Evolutionary conservation across 2,888 invertebrate genomes (phyloP).

Genomic region (Cabera pusaria): DNA sequence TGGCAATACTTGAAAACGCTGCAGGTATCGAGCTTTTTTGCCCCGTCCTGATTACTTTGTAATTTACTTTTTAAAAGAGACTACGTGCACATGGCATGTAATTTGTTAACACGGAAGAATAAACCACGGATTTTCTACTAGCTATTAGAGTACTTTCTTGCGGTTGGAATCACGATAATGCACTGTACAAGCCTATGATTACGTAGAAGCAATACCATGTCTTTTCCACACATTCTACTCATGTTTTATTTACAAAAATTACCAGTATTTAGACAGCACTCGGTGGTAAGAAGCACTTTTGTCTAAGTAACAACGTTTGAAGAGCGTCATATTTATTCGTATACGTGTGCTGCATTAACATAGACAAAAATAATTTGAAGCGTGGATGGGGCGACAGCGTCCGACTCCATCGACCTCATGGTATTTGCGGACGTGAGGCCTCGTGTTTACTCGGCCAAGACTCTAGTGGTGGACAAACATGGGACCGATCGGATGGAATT

Average conservation of each 20-base stretch:
- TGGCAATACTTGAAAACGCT: slow-evolving; percentile 53
- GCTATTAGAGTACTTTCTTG: too few relatives aligned
- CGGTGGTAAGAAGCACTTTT: slow-evolving; percentile 33
- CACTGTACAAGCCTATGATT: slow-evolving; percentile 5
- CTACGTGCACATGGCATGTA: not conserved
- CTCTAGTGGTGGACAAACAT: slow-evolving; percentile 82
- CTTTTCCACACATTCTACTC: slow-evolving; percentile 26
- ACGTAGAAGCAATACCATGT: slow-evolving; percentile 12
- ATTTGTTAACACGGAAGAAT: too few relatives aligned
- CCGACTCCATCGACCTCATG: slow-evolving; percentile 73
- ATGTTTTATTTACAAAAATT: slow-evolving; percentile 38
- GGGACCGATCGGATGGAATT: slow-evolving; percentile 80
- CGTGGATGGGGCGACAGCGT: slow-evolving; percentile 44
- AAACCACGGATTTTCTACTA: too few relatives aligned
- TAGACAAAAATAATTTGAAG: slow-evolving; percentile 61
- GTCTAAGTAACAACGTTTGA: slow-evolving; percentile 37
- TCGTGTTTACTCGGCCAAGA: slow-evolving; percentile 77
- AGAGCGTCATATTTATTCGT: slow-evolving; percentile 39
- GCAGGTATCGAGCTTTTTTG: slow-evolving; percentile 33
- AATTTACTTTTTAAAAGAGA: slow-evolving; percentile 17
- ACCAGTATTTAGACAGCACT: slow-evolving; percentile 36
- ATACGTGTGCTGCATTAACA: slow-evolving; percentile 35
- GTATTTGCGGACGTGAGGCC: slow-evolving; percentile 82
- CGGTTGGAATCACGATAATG: too few relatives aligned
- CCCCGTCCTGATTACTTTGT: slow-evolving; percentile 15